Evolutionary conservation across 2,113 vertebrate species (phyloP), one percentile per base, ranked within the genome.

Genomic region (Rhegmatorhina hoffmannsi): DNA sequence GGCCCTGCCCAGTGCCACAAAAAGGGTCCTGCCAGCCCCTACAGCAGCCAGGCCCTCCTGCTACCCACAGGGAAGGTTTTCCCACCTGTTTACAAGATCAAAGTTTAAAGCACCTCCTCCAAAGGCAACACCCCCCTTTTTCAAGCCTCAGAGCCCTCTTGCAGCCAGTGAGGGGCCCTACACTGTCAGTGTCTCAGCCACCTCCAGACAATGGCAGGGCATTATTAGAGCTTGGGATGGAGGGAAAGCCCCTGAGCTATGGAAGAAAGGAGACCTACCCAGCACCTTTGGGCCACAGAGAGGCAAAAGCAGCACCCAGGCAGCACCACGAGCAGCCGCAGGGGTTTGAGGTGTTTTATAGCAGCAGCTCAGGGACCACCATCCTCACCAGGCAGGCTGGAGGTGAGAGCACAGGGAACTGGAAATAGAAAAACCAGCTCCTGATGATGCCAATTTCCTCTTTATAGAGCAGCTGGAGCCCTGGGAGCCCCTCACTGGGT

Each of bases 341-440:
- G 64, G 2, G 33, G 2, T 18, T 2, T 3, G 12, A 56, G 38
- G 55, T 2, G 0, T 13, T 13, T 49, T 5, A 10, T 9, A 10
- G 62, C 12, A 14, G 26, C 26, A 4, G 28, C 8, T 18, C 34
- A 4, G 62, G 24, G 11, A 25, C 1, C 29, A 2, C 15, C 36
- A 7, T 5, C 33, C 52, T 16, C 24, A 0, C 20, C 1, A 0
- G 52, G 7, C 17, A 10, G 46, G 24, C 14, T 17, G 28, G 20
- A 15, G 38, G 3, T 2, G 28, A 17, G 19, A 21, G 4, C 16
- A 11, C 2, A 5, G 12, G 14, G 36, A 44, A 26, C 1, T 25
- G 13, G 24, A 13, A 10, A 1, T 34, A 67, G 9, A 43, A 6
- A 6, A 24, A 13, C 3, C 36, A 13, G 29, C 31, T 9, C 24